Evolutionary conservation across 2,888 invertebrate species (phyloP).

Genomic region (Diarsia brunnea): DNA sequence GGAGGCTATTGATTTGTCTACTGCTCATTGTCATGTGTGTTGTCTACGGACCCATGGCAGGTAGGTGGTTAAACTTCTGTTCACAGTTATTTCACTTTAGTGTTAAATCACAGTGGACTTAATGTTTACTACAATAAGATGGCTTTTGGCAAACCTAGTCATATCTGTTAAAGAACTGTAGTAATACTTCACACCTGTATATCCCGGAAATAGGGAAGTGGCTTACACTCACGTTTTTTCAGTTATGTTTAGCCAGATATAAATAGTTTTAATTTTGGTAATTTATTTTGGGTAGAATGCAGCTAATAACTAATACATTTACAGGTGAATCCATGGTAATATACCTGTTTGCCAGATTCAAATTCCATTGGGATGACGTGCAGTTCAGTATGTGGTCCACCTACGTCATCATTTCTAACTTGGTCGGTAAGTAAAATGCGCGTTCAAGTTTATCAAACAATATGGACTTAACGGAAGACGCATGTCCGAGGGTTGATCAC

Average conservation of each 20-base stretch:
- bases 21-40: constrained; percentile 95
- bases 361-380: constrained; percentile 91
- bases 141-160: neutral
- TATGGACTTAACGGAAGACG: neutral
- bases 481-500: neutral
- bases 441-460: neutral
- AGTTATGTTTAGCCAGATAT: neutral
- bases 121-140: neutral
- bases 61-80: constrained; percentile 85
- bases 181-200: neutral
- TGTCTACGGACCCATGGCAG: constrained; percentile 95
- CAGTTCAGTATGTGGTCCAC: constrained; percentile 91
- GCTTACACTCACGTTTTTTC: neutral
- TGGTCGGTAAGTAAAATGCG: constrained; percentile 83
- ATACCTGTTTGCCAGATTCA: constrained; percentile 89
- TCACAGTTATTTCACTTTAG: neutral
- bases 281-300: neutral
- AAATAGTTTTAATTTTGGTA: too few species aligned
- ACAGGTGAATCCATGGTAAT: constrained; percentile 90
- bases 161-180: neutral
- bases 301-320: constrained; percentile 55
- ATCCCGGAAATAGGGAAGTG: neutral
- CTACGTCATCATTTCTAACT: constrained; percentile 89
- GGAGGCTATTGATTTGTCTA: constrained; percentile 93
- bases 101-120: neutral